Base-by-base conservation (phyloP, 1,140 invertebrate genomes). In the Mizuhopecten yessoensis region DNA sequence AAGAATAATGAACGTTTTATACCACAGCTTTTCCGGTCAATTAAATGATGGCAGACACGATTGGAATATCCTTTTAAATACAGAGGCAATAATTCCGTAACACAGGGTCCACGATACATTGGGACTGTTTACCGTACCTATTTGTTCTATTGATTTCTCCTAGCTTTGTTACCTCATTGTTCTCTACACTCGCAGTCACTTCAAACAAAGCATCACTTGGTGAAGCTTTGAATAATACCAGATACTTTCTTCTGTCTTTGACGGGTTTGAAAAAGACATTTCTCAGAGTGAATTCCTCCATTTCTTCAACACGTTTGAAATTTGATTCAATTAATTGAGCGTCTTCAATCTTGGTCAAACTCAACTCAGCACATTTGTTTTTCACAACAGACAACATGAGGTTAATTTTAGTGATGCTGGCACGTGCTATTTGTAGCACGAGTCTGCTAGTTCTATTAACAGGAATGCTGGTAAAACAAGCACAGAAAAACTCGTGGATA, bases 61-160 rank as follows among this genome's bases (percentile, higher is more conserved):
- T 29, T n/a, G 57, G 17, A 45, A 75, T 29, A 75, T 0, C 23
- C 1, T 29, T 75, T 75, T 11, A 75, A 75, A 75, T 86, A 88
- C 93, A 94, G 34, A 93, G 94, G 91, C 96, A 96, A 88, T 95
- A 96, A 45, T 95, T 94, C 89, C 94, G 94, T 11, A 96, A 92
- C 9, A 88, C 90, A 17, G 91, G 91, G 87, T 94, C 92, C 29
- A 93, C 34, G 20, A 96, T 93, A 93, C 96, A 96, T n/a, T 88
- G 57, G 0, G 96, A 95, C 88, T 96, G 95, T 42, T 94, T 93
- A 0, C 95, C 95, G 87, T 96, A 96, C 34, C 87, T 92, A 86
- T 96, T 96, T 33, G 95, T 94, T 10, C 96, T 90, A 33, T 95
- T 95, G n/a, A 96, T 94, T 42, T 96, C 95, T 23, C 95, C 96